Base-by-base conservation (phyloP, 2,888 invertebrate species). In the Chesias legatella region DNA sequence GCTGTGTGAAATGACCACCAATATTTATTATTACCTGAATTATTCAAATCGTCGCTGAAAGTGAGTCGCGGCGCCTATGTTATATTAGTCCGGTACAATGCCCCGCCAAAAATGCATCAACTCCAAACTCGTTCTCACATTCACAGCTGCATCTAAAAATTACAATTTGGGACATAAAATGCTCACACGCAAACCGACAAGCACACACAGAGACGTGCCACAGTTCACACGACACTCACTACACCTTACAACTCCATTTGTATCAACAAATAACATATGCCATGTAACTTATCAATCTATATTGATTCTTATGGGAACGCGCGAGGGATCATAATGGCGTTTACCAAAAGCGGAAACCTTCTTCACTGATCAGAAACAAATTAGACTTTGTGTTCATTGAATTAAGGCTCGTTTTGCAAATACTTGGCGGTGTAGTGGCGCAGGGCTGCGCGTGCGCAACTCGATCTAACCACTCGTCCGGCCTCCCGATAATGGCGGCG, bases 401-500 rank as follows among this genome's bases (percentile, higher is more conserved):
- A 17, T 17, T 17, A 17, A 17, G 5, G 13, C 2, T 17, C 5
- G 5, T 17, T 17, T 17, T 30, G 11, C 41, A 27, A 33, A 41
- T 33, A 53, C 59, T 45, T 53, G 51, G 50, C 8, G 49, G 56
- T n/a, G n/a, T 2, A 17, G 13, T 17, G 13, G 5, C 5, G 13
- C 3, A 2, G 13, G 13, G 3, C 53, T 67, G 73, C 75, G 71
- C 65, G 33, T 41, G 76, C 53, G 51, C 50, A 76, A 73, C 65
- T 33, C 76, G 79, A 75, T 84, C 85, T 84, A 84, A 78, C 79
- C 79, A 67, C 74, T 72, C 77, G 74, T 69, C 77, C 75, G 75
- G 67, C 67, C 49, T 47, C 48, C 68, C 81, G 84, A 83, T 85
- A 84, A 80, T 82, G 82, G 78, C 77, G 67, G 75, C 58, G 69